phyloP scores from a whole-genome alignment of 2,113 vertebrate genomes.

The Poeciliopsis retropinna region DNA sequence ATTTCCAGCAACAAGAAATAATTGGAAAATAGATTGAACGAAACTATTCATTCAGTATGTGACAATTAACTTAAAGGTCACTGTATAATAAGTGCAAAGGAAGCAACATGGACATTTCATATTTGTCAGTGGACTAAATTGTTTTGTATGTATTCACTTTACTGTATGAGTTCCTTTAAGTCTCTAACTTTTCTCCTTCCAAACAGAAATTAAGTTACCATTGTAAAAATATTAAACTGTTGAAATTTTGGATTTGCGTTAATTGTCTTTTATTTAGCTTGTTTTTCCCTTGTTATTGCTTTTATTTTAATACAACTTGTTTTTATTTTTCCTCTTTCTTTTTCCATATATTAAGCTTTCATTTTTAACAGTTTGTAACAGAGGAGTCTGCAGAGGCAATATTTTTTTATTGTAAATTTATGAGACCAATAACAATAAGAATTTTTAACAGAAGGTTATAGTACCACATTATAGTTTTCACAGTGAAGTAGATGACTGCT shows the following conservation, averaged over 20 bases:
- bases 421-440: too few relatives aligned
- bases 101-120: neutral
- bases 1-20: neutral
- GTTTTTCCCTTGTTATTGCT: neutral
- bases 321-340: neutral
- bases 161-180: constrained; percentile 1
- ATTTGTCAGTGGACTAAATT: neutral
- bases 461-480: too few relatives aligned
- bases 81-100: neutral
- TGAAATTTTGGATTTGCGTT: neutral
- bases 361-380: too few relatives aligned
- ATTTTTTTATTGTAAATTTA: too few relatives aligned
- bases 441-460: too few relatives aligned
- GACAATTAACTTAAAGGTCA: neutral
- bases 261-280: neutral
- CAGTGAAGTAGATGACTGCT: too few relatives aligned
- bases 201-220: constrained; percentile 1
- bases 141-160: neutral
- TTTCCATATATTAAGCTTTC: neutral
- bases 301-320: neutral
- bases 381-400: too few relatives aligned
- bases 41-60: neutral
- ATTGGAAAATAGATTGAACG: neutral
- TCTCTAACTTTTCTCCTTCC: neutral
- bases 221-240: constrained; percentile 40